These are phyloP conservation scores for Xiphophorus birchmanni DNA, from an alignment of 2,797 vertebrate genomes.

Conservation along the genomic window DNA sequence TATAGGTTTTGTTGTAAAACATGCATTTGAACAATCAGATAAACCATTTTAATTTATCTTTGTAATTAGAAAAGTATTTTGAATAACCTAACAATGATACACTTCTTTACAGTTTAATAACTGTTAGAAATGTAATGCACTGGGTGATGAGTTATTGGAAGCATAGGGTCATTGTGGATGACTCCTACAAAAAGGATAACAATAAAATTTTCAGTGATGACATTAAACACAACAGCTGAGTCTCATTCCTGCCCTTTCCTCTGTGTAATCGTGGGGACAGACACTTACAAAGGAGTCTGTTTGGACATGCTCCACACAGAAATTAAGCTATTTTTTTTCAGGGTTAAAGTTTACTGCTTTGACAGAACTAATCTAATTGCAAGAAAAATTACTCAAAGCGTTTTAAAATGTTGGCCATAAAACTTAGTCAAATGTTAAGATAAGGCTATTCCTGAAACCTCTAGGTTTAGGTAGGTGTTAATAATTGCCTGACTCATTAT, in stretches of 20 bases:
- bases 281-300: neutral
- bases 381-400: neutral
- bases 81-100: neutral
- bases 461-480: neutral
- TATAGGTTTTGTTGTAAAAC: neutral
- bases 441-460: neutral
- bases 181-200: neutral
- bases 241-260: neutral
- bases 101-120: neutral
- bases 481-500: neutral
- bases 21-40: neutral
- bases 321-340: neutral
- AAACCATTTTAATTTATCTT: neutral
- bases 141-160: neutral
- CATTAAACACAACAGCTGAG: neutral
- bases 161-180: neutral
- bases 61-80: neutral
- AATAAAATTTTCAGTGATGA: no score
- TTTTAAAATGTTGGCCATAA: neutral
- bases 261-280: neutral
- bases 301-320: neutral
- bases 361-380: neutral
- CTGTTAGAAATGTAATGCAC: neutral
- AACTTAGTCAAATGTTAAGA: neutral
- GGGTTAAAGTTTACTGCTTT: neutral